Conservation (phyloP, 2,888 invertebrate species). For the Auanema sp. region DNA sequence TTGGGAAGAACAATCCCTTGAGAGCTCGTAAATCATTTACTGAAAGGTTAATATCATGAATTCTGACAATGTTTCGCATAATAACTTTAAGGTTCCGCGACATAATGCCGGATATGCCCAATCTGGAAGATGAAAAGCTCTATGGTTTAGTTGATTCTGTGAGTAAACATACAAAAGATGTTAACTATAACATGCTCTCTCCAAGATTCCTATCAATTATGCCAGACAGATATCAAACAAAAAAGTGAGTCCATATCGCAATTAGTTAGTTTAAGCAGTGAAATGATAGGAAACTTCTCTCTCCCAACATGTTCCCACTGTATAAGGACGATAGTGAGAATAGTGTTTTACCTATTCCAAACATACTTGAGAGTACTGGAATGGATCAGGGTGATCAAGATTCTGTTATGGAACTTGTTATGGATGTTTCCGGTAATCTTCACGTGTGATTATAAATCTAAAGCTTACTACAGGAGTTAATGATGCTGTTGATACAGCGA, state of each 20-base stretch:
- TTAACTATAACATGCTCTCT: slow-evolving; percentile 47
- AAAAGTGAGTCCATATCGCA: slow-evolving; percentile 10
- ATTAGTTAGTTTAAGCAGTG: background rate
- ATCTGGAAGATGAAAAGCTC: slow-evolving; percentile 29
- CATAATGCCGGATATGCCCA: slow-evolving; percentile 28
- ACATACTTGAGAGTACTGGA: slow-evolving; percentile 43
- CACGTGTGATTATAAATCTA: background rate
- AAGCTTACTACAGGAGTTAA: slow-evolving; percentile 28
- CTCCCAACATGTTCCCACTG: slow-evolving; percentile 47
- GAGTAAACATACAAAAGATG: slow-evolving; percentile 33
- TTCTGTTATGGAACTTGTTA: slow-evolving; percentile 44
- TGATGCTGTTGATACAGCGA: slow-evolving; percentile 47
- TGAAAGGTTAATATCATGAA: slow-evolving; percentile 15
- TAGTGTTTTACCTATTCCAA: slow-evolving; percentile 39
- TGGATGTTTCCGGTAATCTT: slow-evolving; percentile 39
- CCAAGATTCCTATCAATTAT: slow-evolving; percentile 48
- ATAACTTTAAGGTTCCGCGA: slow-evolving; percentile 21
- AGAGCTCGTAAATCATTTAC: slow-evolving; percentile 24
- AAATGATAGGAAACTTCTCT: slow-evolving; percentile 24
- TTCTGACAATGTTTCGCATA: background rate
- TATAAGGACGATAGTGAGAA: slow-evolving; percentile 45
- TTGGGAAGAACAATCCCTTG: slow-evolving; percentile 44
- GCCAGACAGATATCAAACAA: slow-evolving; percentile 33
- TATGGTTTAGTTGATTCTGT: slow-evolving; percentile 44
- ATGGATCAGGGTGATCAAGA: slow-evolving; percentile 31